These are phyloP conservation scores for Catocala fraxini DNA, from an alignment of 2,888 invertebrate genomes.

Conservation along the genomic window DNA sequence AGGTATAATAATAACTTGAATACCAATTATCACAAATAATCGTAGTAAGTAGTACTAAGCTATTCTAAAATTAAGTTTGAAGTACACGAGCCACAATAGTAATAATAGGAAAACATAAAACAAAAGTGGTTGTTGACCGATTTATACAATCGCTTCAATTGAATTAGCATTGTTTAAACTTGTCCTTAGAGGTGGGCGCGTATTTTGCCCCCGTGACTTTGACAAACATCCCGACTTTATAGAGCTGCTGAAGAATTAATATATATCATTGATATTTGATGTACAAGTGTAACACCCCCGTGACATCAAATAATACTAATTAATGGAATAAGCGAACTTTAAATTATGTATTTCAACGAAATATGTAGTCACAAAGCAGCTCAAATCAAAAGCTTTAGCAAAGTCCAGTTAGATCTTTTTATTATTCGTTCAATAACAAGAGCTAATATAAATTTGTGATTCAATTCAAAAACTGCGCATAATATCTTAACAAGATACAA, in stretches of 20 bases:
- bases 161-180: constrained; percentile 53
- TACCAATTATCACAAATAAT: not conserved
- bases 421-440: constrained; percentile 1
- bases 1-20: not conserved
- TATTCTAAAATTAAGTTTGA: constrained; percentile 15
- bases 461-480: constrained; percentile 3
- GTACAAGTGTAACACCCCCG: constrained; percentile 3
- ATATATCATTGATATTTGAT: constrained; percentile 24
- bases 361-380: not conserved
- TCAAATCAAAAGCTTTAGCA: not conserved
- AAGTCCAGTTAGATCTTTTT: constrained; percentile 1
- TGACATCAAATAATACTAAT: constrained; percentile 14
- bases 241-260: constrained; percentile 28
- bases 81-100: constrained; percentile 19
- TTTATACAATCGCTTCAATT: constrained; percentile 54
- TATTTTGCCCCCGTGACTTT: constrained; percentile 65
- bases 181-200: constrained; percentile 50
- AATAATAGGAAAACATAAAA: constrained; percentile 63
- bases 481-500: not conserved
- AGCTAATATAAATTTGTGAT: constrained; percentile 2
- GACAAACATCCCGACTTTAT: constrained; percentile 53
- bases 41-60: constrained; percentile 2
- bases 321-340: not conserved
- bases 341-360: not conserved
- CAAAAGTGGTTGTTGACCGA: constrained; percentile 54